A percentile compares a stretch with the other conserved stretches of the same genome.
Conservation (phyloP, 2,113 vertebrate genomes). For the Chaetorhynchus papuensis region DNA sequence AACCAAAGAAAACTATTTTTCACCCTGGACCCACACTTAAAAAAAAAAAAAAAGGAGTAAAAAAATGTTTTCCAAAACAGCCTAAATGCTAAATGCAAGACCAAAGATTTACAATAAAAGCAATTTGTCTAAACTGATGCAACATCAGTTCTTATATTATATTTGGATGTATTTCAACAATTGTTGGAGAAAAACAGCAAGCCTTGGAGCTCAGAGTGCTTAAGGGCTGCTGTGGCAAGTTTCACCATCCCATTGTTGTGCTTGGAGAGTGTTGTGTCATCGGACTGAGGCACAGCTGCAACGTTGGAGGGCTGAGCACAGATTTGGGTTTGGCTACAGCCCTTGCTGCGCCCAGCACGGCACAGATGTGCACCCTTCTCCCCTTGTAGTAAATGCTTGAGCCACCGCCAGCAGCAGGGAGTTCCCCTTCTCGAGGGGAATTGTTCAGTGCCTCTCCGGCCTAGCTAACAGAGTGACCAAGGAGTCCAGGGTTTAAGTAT, state of each 20-base stretch:
- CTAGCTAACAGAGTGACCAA: not conserved
- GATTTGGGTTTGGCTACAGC: not conserved
- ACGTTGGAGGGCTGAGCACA: not conserved
- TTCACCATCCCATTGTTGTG: not conserved
- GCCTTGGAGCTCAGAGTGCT: not conserved
- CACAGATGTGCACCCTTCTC: not conserved
- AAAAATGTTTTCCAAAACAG: not conserved
- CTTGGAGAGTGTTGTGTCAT: not conserved
- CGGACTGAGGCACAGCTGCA: not conserved
- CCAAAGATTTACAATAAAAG: not conserved
- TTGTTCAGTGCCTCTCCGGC: not conserved
- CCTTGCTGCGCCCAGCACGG: not conserved
- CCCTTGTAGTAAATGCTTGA: not conserved
- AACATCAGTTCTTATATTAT: constrained; percentile 5
- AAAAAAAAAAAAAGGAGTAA: not conserved
- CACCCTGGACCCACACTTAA: not conserved
- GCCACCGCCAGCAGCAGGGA: not conserved
- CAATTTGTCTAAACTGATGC: not conserved
- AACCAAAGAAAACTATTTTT: not conserved
- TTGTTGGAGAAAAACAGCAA: not conserved
- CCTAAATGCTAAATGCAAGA: not conserved
- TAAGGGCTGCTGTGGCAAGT: not conserved
- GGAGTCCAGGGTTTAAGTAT: not conserved
- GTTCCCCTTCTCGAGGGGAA: not conserved
- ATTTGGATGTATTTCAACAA: constrained; percentile 13